phyloP scores from a whole-genome alignment of 2,797 vertebrate genomes.

The Pantherophis alleghaniensis region DNA sequence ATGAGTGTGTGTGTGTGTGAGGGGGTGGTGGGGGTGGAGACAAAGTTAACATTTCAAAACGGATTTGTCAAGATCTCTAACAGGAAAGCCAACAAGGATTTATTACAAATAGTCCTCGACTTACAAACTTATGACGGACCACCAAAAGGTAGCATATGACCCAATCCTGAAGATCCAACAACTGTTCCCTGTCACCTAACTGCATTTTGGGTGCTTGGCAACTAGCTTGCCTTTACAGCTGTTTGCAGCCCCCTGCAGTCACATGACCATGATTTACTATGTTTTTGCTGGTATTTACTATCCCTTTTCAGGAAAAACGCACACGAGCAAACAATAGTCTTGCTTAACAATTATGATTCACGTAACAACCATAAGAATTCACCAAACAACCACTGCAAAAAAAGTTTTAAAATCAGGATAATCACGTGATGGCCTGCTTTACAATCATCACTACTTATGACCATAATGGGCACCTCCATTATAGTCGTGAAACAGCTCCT shows the following conservation, averaged over 20 bases:
- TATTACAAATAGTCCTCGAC: neutral
- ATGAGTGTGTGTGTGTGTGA: neutral
- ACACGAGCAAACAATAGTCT: neutral
- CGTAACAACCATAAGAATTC: neutral
- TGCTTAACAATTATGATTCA: neutral
- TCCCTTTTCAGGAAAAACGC: neutral
- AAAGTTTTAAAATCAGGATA: neutral
- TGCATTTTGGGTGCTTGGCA: neutral
- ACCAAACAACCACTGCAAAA: neutral
- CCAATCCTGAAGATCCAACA: neutral
- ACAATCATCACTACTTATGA: neutral
- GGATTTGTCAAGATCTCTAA: neutral
- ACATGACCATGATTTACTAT: neutral
- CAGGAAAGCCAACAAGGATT: neutral
- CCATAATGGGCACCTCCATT: neutral
- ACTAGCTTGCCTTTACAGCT: neutral
- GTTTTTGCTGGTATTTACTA: neutral
- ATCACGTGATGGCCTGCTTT: neutral
- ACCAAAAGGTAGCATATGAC: neutral
- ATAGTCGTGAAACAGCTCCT: neutral
- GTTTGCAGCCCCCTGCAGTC: neutral
- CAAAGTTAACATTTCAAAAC: neutral
- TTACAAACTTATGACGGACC: neutral
- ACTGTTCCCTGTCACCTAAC: neutral
- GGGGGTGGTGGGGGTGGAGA: too few species aligned